Evolutionary conservation across 1,140 invertebrate species (phyloP).

Genomic region (Lamellibrachia luymesi): DNA sequence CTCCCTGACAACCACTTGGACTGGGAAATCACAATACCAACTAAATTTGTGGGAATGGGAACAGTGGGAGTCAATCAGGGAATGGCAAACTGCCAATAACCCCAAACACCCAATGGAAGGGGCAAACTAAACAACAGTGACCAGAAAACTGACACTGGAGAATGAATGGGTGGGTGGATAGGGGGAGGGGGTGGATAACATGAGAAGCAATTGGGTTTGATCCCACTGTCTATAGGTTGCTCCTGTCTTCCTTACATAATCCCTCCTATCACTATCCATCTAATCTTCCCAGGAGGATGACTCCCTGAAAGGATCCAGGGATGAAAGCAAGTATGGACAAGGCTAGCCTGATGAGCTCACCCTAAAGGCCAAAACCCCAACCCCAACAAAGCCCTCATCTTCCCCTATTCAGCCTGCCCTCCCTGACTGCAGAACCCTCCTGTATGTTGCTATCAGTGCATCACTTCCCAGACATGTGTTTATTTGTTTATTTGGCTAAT

Average conservation of each 20-base stretch:
- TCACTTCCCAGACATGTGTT: not conserved
- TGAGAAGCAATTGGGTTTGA: not conserved
- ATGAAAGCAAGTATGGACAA: conserved; percentile 1
- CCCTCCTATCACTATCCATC: not conserved
- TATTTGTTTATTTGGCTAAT: conserved; percentile 1
- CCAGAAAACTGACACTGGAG: not conserved
- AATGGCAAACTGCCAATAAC: not conserved
- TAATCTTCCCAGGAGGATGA: not conserved
- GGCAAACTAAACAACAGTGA: not conserved
- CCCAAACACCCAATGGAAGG: not conserved
- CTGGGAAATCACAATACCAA: not conserved
- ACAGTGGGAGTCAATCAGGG: not conserved
- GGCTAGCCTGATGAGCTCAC: not conserved
- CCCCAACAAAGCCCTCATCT: not conserved
- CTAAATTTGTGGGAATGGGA: not conserved
- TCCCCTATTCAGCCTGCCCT: not conserved
- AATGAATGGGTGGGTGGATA: not conserved
- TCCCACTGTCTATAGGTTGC: not conserved
- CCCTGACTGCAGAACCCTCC: not conserved
- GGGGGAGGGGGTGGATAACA: not conserved
- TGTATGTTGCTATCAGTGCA: not conserved
- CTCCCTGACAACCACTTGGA: not conserved
- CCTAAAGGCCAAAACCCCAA: not conserved
- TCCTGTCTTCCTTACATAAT: not conserved
- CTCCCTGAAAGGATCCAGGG: not conserved